phyloP scores from a whole-genome alignment of 1,140 invertebrate species.

The Drosophila simulans region DNA sequence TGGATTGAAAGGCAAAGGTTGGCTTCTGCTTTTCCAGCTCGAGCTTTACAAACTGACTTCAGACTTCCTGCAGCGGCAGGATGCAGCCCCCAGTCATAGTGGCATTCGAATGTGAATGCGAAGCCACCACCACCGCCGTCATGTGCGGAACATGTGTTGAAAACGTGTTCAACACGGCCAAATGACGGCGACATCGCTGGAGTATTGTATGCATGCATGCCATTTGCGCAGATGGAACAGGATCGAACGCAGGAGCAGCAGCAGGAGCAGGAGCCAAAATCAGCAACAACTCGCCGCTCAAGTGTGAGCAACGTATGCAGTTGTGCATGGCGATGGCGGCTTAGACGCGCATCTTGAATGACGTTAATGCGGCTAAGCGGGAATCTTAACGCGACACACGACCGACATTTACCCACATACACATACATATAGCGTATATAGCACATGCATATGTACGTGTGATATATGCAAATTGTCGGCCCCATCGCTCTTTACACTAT shows the following conservation, averaged over 20 bases:
- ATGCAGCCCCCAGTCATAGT: conserved; percentile 29
- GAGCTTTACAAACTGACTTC: conserved; percentile 72
- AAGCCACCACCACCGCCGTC: conserved; percentile 3
- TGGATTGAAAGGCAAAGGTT: conserved; percentile 8
- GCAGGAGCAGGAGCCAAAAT: conserved; percentile 34
- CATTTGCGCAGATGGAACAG: conserved; percentile 51
- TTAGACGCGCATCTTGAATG: conserved; percentile 70
- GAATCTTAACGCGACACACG: conserved; percentile 52
- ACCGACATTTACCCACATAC: conserved; percentile 13
- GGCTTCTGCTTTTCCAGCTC: conserved; percentile 49
- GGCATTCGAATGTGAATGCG: conserved; percentile 10
- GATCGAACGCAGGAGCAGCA: neutral
- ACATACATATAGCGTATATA: neutral
- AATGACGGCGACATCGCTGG: conserved; percentile 49
- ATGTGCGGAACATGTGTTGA: conserved; percentile 78
- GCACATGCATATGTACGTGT: conserved; percentile 6
- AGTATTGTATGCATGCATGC: conserved; percentile 22
- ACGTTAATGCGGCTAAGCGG: conserved; percentile 75
- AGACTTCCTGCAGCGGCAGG: conserved; percentile 32
- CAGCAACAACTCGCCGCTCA: conserved; percentile 57
- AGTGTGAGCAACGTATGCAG: conserved; percentile 54
- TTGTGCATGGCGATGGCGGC: conserved; percentile 56
- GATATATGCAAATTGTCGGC: conserved; percentile 39
- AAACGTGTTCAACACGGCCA: conserved; percentile 78
- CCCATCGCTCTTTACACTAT: conserved; percentile 2